A percentile compares a stretch with the other conserved stretches of the same genome.
Conservation (phyloP, 2,113 vertebrate species). For the Rattus norvegicus region DNA sequence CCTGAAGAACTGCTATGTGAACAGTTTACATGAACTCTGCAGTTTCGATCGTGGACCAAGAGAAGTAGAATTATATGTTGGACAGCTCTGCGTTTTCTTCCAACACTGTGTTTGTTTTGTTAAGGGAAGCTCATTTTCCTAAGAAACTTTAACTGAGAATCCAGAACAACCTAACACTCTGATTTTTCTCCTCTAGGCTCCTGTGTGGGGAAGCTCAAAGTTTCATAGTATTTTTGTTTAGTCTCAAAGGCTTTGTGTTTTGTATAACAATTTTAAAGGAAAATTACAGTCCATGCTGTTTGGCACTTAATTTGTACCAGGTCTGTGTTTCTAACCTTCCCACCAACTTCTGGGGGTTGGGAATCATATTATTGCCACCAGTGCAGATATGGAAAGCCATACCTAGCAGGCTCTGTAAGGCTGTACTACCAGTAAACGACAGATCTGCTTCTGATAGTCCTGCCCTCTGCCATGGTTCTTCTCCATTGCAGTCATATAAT, state of each 20-base stretch:
- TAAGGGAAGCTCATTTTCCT: not conserved
- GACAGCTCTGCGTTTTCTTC: not conserved
- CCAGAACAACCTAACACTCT: not conserved
- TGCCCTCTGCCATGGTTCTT: fast-evolving
- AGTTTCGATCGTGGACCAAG: not conserved
- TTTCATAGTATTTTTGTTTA: not conserved
- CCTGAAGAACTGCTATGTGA: not conserved
- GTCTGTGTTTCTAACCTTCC: not conserved
- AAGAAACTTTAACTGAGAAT: not conserved
- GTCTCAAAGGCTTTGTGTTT: not conserved
- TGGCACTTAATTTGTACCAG: no score
- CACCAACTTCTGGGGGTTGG: fast-evolving
- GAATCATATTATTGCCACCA: fast-evolving
- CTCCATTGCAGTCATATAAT: not conserved
- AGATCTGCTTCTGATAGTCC: not conserved
- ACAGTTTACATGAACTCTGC: not conserved
- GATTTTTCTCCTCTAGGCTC: not conserved
- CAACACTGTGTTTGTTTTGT: not conserved
- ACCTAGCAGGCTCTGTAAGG: not conserved
- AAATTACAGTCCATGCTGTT: not conserved
- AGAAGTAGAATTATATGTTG: not conserved
- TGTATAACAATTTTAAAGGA: not conserved
- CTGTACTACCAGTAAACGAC: not conserved
- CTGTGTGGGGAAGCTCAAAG: not conserved
- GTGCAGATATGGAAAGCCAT: not conserved